Conservation (phyloP, 2,797 vertebrate genomes). For the Eremophila alpestris region DNA sequence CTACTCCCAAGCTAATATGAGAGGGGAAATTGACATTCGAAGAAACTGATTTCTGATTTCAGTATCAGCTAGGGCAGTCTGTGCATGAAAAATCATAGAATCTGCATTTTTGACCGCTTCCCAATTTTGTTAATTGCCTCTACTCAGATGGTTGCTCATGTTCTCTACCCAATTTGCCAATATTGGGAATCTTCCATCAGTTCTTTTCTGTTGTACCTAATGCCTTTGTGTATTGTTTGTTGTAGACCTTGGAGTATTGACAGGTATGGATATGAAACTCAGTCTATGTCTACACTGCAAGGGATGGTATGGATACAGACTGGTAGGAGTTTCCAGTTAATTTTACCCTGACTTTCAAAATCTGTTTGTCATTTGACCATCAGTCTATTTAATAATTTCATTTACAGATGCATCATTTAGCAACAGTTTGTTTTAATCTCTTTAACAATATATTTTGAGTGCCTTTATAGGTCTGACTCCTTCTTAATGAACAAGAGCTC, state of each 20-base stretch:
- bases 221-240: neutral
- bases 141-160: neutral
- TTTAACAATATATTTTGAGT: neutral
- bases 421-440: neutral
- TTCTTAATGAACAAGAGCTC: slow-evolving; percentile 10
- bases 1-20: neutral
- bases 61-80: neutral
- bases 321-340: neutral
- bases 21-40: neutral
- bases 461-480: neutral
- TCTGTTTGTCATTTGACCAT: neutral
- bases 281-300: neutral
- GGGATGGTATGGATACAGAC: neutral
- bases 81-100: neutral
- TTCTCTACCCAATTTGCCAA: neutral
- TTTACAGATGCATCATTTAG: slow-evolving; percentile 47
- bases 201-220: neutral
- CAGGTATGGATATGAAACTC: neutral
- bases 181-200: neutral
- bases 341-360: neutral
- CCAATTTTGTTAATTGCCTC: neutral
- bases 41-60: neutral
- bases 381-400: slow-evolving; percentile 43
- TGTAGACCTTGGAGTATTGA: neutral
- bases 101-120: neutral